Percentiles rank a stretch among this genome's conserved stretches.
phyloP scores from a whole-genome alignment of 1,140 invertebrate species.

The Centruroides vittatus region DNA sequence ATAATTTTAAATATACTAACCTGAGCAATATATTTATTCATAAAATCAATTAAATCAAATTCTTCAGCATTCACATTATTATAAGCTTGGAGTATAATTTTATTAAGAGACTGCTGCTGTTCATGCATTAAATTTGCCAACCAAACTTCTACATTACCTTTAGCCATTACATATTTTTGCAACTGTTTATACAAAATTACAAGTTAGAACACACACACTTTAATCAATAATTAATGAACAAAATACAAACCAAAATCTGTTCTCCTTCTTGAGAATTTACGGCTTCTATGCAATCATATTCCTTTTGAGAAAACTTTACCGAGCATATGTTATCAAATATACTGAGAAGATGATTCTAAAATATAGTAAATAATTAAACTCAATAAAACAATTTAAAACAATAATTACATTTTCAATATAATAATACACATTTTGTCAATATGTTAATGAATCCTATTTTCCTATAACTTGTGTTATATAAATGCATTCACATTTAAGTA shows the following conservation, averaged over 20 bases:
- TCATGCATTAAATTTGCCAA: conserved; percentile 73
- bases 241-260: conserved; percentile 46
- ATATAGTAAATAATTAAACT: neutral
- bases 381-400: neutral
- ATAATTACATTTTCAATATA: neutral
- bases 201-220: neutral
- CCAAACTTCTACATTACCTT: conserved; percentile 94
- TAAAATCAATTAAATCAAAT: conserved; percentile 72
- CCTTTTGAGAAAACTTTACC: conserved; percentile 88
- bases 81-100: conserved; percentile 74
- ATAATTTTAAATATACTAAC: conserved; percentile 30
- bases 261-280: conserved; percentile 88
- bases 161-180: conserved; percentile 77
- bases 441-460: too few species aligned
- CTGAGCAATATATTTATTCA: conserved; percentile 87
- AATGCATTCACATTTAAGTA: too few species aligned
- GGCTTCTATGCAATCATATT: conserved; percentile 88
- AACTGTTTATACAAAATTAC: conserved; percentile 27
- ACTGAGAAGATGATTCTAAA: conserved; percentile 67
- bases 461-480: too few species aligned
- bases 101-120: conserved; percentile 77
- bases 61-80: conserved; percentile 69
- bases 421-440: neutral
- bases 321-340: conserved; percentile 91
- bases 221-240: neutral